A percentile compares a stretch with the other conserved stretches of the same genome.
These are phyloP conservation scores for Periophthalmus magnuspinnatus DNA, from an alignment of 2,797 vertebrate genomes.

Conservation along the genomic window DNA sequence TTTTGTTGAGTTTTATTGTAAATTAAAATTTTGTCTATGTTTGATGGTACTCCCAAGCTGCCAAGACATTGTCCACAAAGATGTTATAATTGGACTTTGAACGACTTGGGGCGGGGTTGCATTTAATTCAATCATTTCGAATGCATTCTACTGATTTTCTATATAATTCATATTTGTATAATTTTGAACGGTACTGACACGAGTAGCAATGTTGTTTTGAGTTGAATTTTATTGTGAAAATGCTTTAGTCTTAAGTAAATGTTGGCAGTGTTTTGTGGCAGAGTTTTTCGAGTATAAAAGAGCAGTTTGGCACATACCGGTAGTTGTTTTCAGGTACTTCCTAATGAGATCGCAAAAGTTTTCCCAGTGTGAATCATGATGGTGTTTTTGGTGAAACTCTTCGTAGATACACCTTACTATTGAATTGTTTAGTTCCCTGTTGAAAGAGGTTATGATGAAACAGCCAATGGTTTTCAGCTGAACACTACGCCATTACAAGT, in stretches of 20 bases:
- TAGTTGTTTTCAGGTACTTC: conserved; percentile 39
- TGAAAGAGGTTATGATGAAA: conserved; percentile 39
- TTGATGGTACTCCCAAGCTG: conserved; percentile 44
- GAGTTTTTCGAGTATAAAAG: conserved; percentile 27
- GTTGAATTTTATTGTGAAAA: conserved; percentile 30
- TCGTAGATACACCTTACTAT: conserved; percentile 1
- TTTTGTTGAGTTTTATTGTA: conserved; percentile 15
- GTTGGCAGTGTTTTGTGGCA: conserved; percentile 27
- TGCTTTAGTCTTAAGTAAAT: conserved; percentile 21
- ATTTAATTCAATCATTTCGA: conserved; percentile 15
- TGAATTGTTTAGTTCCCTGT: conserved; percentile 5
- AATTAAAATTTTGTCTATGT: conserved; percentile 36
- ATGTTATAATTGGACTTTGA: conserved; percentile 35
- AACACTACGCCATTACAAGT: conserved; percentile 15
- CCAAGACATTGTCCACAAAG: conserved; percentile 26
- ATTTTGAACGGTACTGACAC: conserved; percentile 62
- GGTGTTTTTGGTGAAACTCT: conserved; percentile 1
- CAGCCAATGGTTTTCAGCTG: conserved; percentile 49
- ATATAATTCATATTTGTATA: conserved; percentile 17
- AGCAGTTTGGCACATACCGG: conserved; percentile 25
- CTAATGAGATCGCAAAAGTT: conserved; percentile 7
- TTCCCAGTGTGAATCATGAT: conserved; percentile 1
- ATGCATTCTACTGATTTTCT: conserved; percentile 23
- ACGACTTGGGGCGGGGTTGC: conserved; percentile 52
- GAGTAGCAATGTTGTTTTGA: conserved; percentile 32